A percentile compares a stretch with the other conserved stretches of the same genome.
Evolutionary conservation across 2,888 invertebrate genomes (phyloP).

Genomic region (Nemapogon koenigi): DNA sequence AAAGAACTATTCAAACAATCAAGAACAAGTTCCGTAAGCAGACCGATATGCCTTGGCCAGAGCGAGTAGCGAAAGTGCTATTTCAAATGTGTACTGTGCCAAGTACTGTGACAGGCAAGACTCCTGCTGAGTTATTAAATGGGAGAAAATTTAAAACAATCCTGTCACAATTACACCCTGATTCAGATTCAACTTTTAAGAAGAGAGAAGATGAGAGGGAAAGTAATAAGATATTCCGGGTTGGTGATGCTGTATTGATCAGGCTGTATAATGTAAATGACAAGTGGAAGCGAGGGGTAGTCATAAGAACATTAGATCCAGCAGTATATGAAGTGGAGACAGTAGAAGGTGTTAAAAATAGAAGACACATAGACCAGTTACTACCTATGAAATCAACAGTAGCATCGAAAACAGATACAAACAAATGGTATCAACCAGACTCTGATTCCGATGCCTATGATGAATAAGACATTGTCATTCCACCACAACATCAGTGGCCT

Average conservation of each 20-base stretch:
- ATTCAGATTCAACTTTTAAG: background rate
- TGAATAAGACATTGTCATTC: too few relatives aligned
- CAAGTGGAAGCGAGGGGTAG: slow-evolving; percentile 2
- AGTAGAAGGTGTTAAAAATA: background rate
- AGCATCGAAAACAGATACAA: too few relatives aligned
- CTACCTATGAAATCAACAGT: background rate
- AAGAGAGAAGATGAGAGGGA: background rate
- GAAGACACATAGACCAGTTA: slow-evolving; percentile 6
- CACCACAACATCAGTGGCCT: too few relatives aligned
- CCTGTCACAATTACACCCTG: slow-evolving; percentile 4
- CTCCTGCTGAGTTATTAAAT: slow-evolving; percentile 16
- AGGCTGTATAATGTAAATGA: slow-evolving; percentile 5
- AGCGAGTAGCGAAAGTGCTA: slow-evolving; percentile 14
- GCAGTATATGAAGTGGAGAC: slow-evolving; percentile 3
- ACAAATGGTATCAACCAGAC: too few relatives aligned
- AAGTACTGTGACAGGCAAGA: slow-evolving; percentile 14
- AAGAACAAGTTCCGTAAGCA: slow-evolving; percentile 10
- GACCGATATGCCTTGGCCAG: slow-evolving; percentile 11
- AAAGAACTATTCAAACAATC: slow-evolving; percentile 14
- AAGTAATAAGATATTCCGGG: background rate
- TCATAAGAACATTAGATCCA: background rate
- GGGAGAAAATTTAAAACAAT: slow-evolving; percentile 11
- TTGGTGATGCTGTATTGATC: slow-evolving; percentile 3
- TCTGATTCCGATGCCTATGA: too few relatives aligned
- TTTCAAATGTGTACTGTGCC: slow-evolving; percentile 10